Conservation (phyloP, 2,113 vertebrate genomes). For the Cinclus mexicanus region DNA sequence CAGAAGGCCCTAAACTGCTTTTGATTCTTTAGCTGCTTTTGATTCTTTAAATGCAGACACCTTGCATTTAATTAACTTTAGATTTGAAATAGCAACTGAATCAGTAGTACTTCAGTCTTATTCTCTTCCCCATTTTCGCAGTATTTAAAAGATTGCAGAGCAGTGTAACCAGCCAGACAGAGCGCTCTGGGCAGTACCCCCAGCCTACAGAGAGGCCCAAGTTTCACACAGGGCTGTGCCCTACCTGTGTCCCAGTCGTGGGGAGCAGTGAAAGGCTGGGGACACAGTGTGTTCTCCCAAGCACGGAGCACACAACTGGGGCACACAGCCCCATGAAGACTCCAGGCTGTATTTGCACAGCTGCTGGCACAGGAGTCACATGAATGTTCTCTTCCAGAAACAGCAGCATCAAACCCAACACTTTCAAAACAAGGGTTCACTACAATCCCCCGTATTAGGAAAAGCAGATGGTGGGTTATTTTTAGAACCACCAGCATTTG, state of each 20-base stretch:
- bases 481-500: constrained; percentile 5
- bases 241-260: rapidly evolving
- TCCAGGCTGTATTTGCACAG: background rate
- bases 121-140: too few species aligned
- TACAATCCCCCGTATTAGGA: background rate
- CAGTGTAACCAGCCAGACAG: background rate
- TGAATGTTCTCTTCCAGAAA: background rate
- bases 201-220: background rate
- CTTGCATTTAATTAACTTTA: too few species aligned
- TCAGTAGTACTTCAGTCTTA: too few species aligned
- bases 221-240: rapidly evolving
- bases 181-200: background rate
- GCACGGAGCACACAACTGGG: background rate
- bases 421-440: constrained; percentile 1
- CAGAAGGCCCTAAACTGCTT: too few species aligned
- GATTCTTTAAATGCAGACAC: too few species aligned
- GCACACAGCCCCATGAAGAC: background rate
- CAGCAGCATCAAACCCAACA: background rate
- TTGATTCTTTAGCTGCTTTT: too few species aligned
- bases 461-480: constrained; percentile 31
- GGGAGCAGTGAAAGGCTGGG: background rate
- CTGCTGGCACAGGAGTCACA: background rate
- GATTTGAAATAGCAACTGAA: too few species aligned
- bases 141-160: too few species aligned
- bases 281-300: background rate